phyloP scores from a whole-genome alignment of 2,888 invertebrate species.

The Pristionchus japonicus region DNA sequence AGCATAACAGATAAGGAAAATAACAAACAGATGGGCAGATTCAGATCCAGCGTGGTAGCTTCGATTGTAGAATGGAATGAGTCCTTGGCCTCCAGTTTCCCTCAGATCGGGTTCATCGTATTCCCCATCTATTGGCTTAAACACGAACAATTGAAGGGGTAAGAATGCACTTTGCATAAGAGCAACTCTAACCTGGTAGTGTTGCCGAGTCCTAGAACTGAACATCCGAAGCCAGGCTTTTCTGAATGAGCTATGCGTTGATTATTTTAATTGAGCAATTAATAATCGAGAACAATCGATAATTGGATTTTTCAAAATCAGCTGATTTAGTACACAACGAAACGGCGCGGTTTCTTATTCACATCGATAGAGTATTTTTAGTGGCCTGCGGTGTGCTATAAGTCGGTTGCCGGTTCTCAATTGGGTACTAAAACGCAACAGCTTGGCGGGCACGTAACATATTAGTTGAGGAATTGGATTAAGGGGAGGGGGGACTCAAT shows the following conservation, averaged over 20 bases:
- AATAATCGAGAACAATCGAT: not conserved
- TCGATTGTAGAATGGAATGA: not conserved
- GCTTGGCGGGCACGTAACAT: too few species aligned
- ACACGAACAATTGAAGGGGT: not conserved
- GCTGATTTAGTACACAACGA: too few species aligned
- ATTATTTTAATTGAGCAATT: not conserved
- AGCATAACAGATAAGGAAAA: not conserved
- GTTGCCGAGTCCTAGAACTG: conserved; percentile 28
- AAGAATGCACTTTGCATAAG: not conserved
- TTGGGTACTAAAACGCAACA: too few species aligned
- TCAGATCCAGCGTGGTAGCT: not conserved
- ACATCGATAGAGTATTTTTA: too few species aligned
- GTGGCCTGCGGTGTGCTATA: too few species aligned
- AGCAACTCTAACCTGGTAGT: conserved; percentile 26
- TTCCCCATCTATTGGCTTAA: conserved; percentile 50
- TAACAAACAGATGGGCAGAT: conserved; percentile 12
- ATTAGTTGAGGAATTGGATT: too few species aligned
- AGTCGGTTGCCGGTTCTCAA: too few species aligned
- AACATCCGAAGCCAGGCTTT: conserved; percentile 35
- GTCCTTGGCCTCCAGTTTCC: not conserved
- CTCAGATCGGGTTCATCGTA: conserved; percentile 49
- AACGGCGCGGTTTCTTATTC: too few species aligned
- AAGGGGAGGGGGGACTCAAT: too few species aligned
- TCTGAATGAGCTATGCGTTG: not conserved
- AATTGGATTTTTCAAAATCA: too few species aligned